Evolutionary conservation across 2,888 invertebrate species (phyloP).

Genomic region (Lithosia quadra): DNA sequence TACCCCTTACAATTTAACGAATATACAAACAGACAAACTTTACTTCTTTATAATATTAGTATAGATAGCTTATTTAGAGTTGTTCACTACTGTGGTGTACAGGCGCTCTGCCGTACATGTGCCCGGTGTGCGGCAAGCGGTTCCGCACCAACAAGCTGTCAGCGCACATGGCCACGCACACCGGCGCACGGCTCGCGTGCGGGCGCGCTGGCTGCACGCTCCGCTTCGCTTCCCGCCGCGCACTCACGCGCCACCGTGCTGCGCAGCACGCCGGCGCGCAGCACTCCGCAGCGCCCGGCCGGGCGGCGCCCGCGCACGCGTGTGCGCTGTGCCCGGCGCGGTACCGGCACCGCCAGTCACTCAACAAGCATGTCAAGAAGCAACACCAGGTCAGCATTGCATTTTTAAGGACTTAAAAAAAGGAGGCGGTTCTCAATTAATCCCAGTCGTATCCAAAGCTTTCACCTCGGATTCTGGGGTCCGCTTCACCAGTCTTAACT

Average conservation of each 20-base stretch:
- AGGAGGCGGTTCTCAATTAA: too few species aligned
- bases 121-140: conserved; percentile 70
- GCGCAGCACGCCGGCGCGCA: conserved; percentile 36
- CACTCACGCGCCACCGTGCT: conserved; percentile 49
- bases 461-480: too few species aligned
- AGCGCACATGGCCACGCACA: conserved; percentile 65
- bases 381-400: conserved; percentile 55
- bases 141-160: conserved; percentile 77
- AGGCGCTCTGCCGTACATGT: conserved; percentile 76
- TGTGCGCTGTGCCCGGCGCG: conserved; percentile 58
- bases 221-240: conserved; percentile 44
- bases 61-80: too few species aligned
- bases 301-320: conserved; percentile 37
- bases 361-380: conserved; percentile 68
- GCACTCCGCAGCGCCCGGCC: conserved; percentile 35
- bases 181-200: conserved; percentile 43
- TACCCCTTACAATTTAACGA: too few species aligned
- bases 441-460: too few species aligned
- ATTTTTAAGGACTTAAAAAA: too few species aligned
- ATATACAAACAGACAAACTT: too few species aligned
- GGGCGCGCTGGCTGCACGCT: conserved; percentile 46
- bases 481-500: too few species aligned
- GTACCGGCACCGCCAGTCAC: conserved; percentile 70
- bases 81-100: neutral
- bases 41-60: too few species aligned